phyloP scores from a whole-genome alignment of 2,113 vertebrate species.

The Glareola pratincola region DNA sequence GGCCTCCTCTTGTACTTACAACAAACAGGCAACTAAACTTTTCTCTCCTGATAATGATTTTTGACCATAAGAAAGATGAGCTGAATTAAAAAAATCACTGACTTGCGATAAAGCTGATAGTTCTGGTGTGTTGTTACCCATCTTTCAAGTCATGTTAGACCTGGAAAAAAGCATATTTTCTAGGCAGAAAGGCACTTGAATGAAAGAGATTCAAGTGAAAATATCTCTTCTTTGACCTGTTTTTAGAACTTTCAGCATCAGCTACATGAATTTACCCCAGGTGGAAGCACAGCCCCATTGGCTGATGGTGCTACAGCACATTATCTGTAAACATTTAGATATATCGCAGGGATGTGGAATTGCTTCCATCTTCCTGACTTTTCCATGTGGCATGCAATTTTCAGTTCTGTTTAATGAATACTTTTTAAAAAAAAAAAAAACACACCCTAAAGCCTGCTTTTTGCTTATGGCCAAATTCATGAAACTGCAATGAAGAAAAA shows the following conservation, averaged over 20 bases:
- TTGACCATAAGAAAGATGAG: constrained; percentile 14
- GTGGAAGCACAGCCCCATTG: background rate
- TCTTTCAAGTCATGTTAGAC: background rate
- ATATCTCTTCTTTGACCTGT: background rate
- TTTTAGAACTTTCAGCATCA: background rate
- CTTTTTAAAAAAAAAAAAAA: background rate
- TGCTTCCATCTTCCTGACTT: background rate
- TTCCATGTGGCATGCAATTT: background rate
- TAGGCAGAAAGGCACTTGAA: background rate
- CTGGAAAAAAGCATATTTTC: background rate
- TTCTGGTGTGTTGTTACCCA: background rate
- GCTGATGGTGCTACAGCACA: background rate
- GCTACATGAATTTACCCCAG: background rate
- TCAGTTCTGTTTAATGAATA: background rate
- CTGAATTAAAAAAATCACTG: constrained; percentile 26
- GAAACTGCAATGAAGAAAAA: constrained; percentile 54
- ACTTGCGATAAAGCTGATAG: background rate
- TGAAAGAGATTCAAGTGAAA: background rate
- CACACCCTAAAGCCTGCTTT: background rate
- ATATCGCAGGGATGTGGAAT: background rate
- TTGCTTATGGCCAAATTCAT: constrained; percentile 51
- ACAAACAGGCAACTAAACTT: background rate
- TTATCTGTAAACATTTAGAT: background rate
- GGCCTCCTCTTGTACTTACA: background rate
- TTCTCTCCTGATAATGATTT: constrained; percentile 6